phyloP scores from a whole-genome alignment of 2,113 vertebrate genomes.

The Leptobrachium ailaonicum region DNA sequence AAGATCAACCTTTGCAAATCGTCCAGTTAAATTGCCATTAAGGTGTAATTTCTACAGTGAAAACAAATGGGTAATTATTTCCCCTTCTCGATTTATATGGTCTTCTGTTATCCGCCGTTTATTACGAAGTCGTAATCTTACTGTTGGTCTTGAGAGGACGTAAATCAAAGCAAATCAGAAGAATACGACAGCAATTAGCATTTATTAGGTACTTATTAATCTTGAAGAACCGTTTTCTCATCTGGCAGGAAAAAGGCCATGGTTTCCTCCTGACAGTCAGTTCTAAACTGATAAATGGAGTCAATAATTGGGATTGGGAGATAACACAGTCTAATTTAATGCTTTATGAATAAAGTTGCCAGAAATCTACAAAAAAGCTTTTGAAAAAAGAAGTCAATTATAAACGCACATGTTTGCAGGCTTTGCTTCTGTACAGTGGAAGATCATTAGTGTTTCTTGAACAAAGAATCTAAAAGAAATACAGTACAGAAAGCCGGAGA shows the following conservation, averaged over 20 bases:
- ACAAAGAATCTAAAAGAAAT: too few species aligned
- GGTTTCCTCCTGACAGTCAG: conserved; percentile 41
- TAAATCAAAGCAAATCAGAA: conserved; percentile 42
- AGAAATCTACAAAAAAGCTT: conserved; percentile 32
- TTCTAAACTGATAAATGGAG: conserved; percentile 45
- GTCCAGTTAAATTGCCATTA: conserved; percentile 4
- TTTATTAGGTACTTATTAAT: conserved; percentile 50
- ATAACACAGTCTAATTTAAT: conserved; percentile 45
- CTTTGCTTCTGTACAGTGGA: conserved; percentile 5
- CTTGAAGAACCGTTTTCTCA: conserved; percentile 40
- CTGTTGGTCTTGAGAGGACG: conserved; percentile 41
- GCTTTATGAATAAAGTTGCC: conserved; percentile 39
- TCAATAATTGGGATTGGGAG: conserved; percentile 42
- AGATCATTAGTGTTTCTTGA: background rate
- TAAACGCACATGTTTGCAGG: conserved; percentile 11
- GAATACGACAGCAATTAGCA: conserved; percentile 50
- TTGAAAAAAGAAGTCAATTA: conserved; percentile 32
- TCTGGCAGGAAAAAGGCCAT: conserved; percentile 40
- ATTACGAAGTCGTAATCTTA: conserved; percentile 39
- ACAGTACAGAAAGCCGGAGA: too few species aligned
- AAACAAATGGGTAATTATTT: conserved; percentile 24
- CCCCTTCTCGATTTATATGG: conserved; percentile 17
- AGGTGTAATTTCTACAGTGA: conserved; percentile 23
- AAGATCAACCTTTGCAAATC: background rate
- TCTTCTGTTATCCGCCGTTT: conserved; percentile 27